Percentiles rank a stretch among this genome's conserved stretches.
phyloP scores from a whole-genome alignment of 2,113 vertebrate species.

The Antigone vipio region DNA sequence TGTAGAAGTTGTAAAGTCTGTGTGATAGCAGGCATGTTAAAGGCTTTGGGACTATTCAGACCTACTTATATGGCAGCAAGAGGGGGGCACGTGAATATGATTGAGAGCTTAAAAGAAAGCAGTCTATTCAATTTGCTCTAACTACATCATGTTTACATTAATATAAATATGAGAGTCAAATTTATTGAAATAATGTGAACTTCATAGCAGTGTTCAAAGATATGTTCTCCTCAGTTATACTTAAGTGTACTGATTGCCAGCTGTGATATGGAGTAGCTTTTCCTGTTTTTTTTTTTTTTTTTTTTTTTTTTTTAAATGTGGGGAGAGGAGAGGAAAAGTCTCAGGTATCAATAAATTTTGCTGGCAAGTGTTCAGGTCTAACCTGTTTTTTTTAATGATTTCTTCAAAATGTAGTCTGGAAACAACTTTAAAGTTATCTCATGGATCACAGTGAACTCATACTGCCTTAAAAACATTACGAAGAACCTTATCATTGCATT shows the following conservation, averaged over 20 bases:
- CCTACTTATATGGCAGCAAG: neutral
- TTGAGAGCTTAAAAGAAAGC: neutral
- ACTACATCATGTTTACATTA: neutral
- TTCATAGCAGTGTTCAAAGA: neutral
- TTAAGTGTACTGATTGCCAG: neutral
- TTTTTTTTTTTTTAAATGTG: neutral
- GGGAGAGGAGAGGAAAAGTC: neutral
- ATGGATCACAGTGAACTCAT: rapidly evolving
- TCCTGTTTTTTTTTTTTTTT: neutral
- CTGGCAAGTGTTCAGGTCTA: neutral
- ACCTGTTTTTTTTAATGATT: neutral
- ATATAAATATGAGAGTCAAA: too few species aligned
- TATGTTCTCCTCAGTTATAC: neutral
- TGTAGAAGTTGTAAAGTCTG: neutral
- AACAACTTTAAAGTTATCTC: neutral
- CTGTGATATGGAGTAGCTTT: neutral
- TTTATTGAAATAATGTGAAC: neutral
- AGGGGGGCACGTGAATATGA: neutral
- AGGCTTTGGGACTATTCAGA: neutral
- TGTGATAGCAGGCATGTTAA: rapidly evolving
- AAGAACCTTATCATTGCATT: rapidly evolving
- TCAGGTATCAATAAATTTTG: neutral
- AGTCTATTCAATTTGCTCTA: neutral
- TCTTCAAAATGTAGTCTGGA: neutral
- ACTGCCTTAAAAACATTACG: neutral